A percentile compares a stretch with the other conserved stretches of the same genome.
These are phyloP conservation scores for Strigamia crassipes DNA, from an alignment of 2,888 invertebrate species.

Conservation along the genomic window DNA sequence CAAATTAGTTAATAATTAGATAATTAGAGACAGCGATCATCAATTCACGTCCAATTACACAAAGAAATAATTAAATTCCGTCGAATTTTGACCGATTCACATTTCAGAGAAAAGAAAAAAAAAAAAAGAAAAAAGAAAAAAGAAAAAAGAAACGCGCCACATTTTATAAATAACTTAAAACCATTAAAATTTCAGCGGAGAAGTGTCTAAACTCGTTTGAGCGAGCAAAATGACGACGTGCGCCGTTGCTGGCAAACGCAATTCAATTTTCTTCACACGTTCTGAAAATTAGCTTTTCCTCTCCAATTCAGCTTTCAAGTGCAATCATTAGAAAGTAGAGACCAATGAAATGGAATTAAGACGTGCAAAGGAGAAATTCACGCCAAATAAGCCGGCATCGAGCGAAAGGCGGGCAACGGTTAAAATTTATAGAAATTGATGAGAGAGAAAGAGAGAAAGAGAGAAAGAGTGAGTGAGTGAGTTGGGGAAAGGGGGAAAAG, in stretches of 20 bases:
- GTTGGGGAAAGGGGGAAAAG: not conserved
- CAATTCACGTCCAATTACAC: slow-evolving; percentile 23
- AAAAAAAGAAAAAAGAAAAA: not conserved
- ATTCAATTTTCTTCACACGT: slow-evolving; percentile 40
- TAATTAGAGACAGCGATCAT: slow-evolving; percentile 40
- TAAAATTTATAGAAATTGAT: slow-evolving; percentile 35
- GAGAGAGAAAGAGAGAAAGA: not conserved
- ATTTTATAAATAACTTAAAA: slow-evolving; percentile 33
- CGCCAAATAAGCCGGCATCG: slow-evolving; percentile 24
- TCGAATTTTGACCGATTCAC: slow-evolving; percentile 11
- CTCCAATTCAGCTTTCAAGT: slow-evolving; percentile 40
- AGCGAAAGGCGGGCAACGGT: not conserved
- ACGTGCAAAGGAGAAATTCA: slow-evolving; percentile 30
- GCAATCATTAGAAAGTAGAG: slow-evolving; percentile 36
- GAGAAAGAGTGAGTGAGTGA: too few species aligned
- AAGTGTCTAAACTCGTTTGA: slow-evolving; percentile 11
- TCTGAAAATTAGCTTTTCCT: slow-evolving; percentile 40
- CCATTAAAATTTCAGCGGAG: not conserved
- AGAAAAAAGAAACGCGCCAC: not conserved
- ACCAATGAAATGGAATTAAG: slow-evolving; percentile 40
- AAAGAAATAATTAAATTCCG: slow-evolving; percentile 37
- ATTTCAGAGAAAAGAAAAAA: not conserved
- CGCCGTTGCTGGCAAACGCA: slow-evolving; percentile 27
- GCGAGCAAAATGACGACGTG: slow-evolving; percentile 16
- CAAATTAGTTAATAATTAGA: slow-evolving; percentile 40